Conservation (phyloP, 2,797 vertebrate genomes). For the Lacerta agilis region DNA sequence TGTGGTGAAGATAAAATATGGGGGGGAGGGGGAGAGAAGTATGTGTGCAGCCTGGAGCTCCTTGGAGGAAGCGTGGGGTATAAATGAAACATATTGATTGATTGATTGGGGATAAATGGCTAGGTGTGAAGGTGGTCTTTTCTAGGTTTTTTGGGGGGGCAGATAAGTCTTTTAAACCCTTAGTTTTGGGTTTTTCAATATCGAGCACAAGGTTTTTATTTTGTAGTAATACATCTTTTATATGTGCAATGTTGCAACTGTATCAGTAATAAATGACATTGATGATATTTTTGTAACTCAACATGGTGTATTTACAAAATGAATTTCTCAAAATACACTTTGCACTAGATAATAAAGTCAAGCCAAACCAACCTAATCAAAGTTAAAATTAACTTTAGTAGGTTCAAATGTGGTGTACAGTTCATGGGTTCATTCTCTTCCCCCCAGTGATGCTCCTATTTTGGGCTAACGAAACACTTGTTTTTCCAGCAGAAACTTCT, state of each 20-base stretch:
- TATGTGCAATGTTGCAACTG: constrained; percentile 75
- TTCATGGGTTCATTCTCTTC: constrained; percentile 69
- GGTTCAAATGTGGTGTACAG: constrained; percentile 75
- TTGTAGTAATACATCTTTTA: constrained; percentile 60
- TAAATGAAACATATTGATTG: no score
- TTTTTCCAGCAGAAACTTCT: constrained; percentile 66
- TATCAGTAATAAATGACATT: constrained; percentile 71
- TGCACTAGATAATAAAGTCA: constrained; percentile 81
- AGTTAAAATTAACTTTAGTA: constrained; percentile 76
- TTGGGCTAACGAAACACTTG: constrained; percentile 70
- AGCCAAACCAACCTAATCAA: constrained; percentile 77
- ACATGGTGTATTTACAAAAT: constrained; percentile 82
- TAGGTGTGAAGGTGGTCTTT: no score
- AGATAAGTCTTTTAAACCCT: constrained; percentile 71
- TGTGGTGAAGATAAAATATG: no score
- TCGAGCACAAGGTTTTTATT: constrained; percentile 67
- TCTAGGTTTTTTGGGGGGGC: constrained; percentile 35
- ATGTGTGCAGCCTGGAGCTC: no score
- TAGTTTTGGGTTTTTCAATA: constrained; percentile 70
- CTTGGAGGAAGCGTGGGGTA: no score
- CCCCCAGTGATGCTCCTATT: constrained; percentile 72
- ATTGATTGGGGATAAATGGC: no score
- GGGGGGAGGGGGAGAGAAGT: no score
- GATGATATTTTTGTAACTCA: constrained; percentile 75
- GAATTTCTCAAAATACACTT: constrained; percentile 84